A percentile compares a stretch with the other conserved stretches of the same genome.
phyloP scores from a whole-genome alignment of 2,113 vertebrate genomes.

The Hydrochoerus hydrochaeris region DNA sequence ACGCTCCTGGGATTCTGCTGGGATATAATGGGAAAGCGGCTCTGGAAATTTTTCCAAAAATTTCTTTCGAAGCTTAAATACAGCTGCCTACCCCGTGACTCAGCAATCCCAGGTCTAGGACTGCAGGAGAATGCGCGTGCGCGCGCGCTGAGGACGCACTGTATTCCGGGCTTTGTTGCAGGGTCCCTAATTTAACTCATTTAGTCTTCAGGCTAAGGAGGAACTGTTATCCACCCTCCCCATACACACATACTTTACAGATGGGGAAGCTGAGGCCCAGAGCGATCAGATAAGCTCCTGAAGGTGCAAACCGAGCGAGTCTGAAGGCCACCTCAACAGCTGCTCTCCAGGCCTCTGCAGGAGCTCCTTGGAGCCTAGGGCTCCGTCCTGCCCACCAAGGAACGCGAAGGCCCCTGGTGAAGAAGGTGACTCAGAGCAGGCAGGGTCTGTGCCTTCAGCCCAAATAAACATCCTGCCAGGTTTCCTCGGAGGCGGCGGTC shows the following conservation, averaged over 20 bases:
- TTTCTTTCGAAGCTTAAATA: slow-evolving; percentile 11
- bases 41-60: neutral
- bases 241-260: neutral
- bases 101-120: neutral
- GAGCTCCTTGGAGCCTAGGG: neutral
- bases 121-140: neutral
- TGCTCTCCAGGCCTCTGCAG: neutral
- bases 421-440: slow-evolving; percentile 33
- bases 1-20: neutral
- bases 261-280: slow-evolving; percentile 8
- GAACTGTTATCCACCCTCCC: no score
- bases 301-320: neutral
- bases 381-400: neutral
- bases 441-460: neutral
- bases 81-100: neutral
- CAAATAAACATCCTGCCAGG: slow-evolving; percentile 46
- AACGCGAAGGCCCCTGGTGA: neutral
- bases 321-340: neutral
- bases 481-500: slow-evolving; percentile 46
- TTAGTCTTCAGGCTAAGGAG: neutral
- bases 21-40: neutral
- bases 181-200: neutral
- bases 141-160: neutral
- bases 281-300: neutral
- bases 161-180: neutral